Evolutionary conservation across 2,113 vertebrate genomes (phyloP), one percentile per base, ranked within the genome.

Genomic region (Triplophysa rosa): DNA sequence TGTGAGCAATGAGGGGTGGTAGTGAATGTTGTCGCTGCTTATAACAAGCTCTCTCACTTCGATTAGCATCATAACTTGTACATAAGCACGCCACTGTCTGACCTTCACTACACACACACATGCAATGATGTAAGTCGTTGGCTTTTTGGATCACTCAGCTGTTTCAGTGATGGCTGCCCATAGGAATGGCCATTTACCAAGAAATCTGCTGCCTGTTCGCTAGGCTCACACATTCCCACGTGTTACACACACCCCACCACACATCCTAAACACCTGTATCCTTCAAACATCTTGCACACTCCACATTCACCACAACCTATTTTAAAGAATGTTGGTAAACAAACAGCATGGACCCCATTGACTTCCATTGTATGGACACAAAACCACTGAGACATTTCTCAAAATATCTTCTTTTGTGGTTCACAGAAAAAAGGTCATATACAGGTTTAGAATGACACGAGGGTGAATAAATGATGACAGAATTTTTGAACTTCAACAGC

Each of bases 21-120:
- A 80, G 47, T 12, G 37, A 65, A 78, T n/a, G 69, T 61, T 37
- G 72, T 63, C 67, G 29, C 72, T 84, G 59, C 63, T 84, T 49
- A 66, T 78, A 67, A 84, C 71, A 64, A 75, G 54, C 84, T 85
- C 80, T 78, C 69, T 83, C 45, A 75, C 70, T 66, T 80, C 78
- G 24, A 45, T 68, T 83, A 79, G 83, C 81, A 78, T 86, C 80
- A 84, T 68, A 67, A 68, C 52, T 67, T 63, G 68, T 75, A 14
- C 61, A 64, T 73, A 52, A 73, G 78, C 52, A 9, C 16, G 75
- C 67, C 76, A 77, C 49, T 10, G 45, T 70, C 83, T 74, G 84
- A 88, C 86, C 87, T 89, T 87, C 73, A 81, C 37, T 2, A 47
- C 26, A 67, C 56, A 58, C 70, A 72, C 42, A 76, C 45, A 75